Evolutionary conservation across 2,113 vertebrate genomes (phyloP).

Genomic region (Nyctibius bracteatus): DNA sequence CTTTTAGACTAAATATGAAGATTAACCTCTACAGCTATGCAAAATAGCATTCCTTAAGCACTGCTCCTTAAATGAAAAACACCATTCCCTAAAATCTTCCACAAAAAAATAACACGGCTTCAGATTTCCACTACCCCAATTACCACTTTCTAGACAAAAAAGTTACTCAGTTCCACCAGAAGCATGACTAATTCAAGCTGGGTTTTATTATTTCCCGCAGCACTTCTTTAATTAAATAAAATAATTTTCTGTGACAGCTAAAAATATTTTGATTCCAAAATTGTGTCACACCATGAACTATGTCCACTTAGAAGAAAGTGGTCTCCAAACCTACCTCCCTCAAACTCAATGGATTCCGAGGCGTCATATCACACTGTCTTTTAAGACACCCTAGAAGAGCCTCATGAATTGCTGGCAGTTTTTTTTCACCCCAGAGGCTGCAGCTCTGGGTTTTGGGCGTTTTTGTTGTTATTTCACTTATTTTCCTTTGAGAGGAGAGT

Average conservation of each 20-base stretch:
- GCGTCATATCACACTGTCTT: not conserved
- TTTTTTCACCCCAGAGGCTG: not conserved
- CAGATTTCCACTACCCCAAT: not conserved
- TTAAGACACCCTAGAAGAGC: not conserved
- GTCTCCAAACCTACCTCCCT: not conserved
- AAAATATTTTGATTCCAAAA: not conserved
- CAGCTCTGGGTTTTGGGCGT: not conserved
- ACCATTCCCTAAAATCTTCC: not conserved
- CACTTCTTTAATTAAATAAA: not conserved
- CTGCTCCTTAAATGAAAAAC: not conserved
- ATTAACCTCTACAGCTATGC: not conserved
- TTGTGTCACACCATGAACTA: not conserved
- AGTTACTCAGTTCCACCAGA: not conserved
- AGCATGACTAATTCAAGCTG: not conserved
- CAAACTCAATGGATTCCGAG: not conserved
- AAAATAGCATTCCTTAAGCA: not conserved
- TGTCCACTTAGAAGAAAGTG: not conserved
- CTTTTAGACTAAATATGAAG: not conserved
- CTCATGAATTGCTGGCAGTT: not conserved
- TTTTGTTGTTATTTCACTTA: not conserved
- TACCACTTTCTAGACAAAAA: not conserved
- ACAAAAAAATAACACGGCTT: not conserved
- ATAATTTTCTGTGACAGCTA: not conserved
- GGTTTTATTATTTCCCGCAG: not conserved
- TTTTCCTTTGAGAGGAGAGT: not conserved